Percentiles rank a stretch among this genome's conserved stretches.
These are phyloP conservation scores for Lithophane leautieri DNA, from an alignment of 2,888 invertebrate genomes.

Conservation along the genomic window DNA sequence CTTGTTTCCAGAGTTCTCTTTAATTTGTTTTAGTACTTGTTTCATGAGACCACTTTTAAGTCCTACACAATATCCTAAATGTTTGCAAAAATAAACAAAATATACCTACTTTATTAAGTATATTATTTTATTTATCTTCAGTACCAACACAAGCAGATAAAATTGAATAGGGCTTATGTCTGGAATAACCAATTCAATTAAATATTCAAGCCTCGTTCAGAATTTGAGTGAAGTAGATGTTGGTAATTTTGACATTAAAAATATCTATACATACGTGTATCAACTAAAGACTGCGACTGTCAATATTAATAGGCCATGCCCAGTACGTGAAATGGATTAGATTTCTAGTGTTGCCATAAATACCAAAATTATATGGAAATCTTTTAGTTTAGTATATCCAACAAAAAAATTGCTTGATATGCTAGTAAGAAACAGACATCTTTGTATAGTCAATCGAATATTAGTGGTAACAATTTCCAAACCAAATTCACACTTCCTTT, in stretches of 20 bases:
- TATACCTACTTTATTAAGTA: slow-evolving; percentile 7
- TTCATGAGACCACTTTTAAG: not conserved
- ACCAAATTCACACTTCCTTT: too few species aligned
- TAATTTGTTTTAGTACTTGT: not conserved
- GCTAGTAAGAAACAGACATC: not conserved
- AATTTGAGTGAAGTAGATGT: slow-evolving; percentile 28
- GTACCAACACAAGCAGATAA: slow-evolving; percentile 13
- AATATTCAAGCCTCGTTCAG: slow-evolving; percentile 22
- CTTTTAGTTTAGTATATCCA: not conserved
- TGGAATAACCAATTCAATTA: slow-evolving; percentile 46
- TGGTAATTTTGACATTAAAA: slow-evolving; percentile 35
- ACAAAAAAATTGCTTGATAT: too few species aligned
- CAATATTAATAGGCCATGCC: too few species aligned
- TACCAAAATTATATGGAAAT: not conserved
- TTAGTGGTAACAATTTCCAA: not conserved
- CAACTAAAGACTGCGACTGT: not conserved
- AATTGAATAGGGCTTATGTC: slow-evolving; percentile 33
- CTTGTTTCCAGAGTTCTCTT: too few species aligned
- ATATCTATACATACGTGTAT: slow-evolving; percentile 3
- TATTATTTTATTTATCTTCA: slow-evolving; percentile 21
- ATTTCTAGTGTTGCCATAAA: not conserved
- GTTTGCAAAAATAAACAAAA: not conserved
- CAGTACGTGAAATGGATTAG: not conserved
- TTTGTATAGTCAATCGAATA: not conserved
- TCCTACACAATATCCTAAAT: not conserved